Evolutionary conservation across 2,113 vertebrate species (phyloP), one percentile per base, ranked within the genome.

Genomic region (Grammomys surdaster): DNA sequence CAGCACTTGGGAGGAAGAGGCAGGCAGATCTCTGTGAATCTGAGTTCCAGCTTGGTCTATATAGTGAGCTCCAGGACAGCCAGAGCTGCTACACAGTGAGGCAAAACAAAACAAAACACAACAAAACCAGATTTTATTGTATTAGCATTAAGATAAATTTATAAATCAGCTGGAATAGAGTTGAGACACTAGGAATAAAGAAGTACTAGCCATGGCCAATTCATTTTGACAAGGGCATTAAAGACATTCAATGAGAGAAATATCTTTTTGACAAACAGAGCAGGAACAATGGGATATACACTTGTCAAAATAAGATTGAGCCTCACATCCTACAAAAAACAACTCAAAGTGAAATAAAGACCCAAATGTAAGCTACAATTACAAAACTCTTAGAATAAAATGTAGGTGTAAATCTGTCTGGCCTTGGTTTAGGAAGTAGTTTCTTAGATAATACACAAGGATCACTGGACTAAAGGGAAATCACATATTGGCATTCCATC

Each of bases 201-300:
- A 36, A 51, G 67, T 65, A 46, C 24, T n/a, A 60, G 85, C 33
- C 84, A 46, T 9, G 22, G 78, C 63, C 67, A 91, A 82, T 93
- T 95, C 58, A 72, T 56, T 93, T 89, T 95, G 22, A 76, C 28
- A 75, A 67, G 28, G 82, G 16, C 28, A 48, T 33, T n/a, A 86
- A 95, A 60, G 70, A 22, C 72, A 72, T 81, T 91, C 84, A 89
- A 67, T n/a, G 58, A 75, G 24, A 96, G 60, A 93, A 93, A 87
- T 69, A 7, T 73, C 46, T 88, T 72, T 82, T 56, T 54, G 77
- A 91, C 56, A 85, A 88, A 56, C 13, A n/a, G 46, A 43, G 17
- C 85, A 14, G 13, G 26, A 48, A 82, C 28, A 92, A 86, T 28
- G 65, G 43, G 51, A 69, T 73, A 85, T n/a, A 48, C 28, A 84